Conservation (phyloP, 1,140 invertebrate genomes). For the Batillaria attramentaria region DNA sequence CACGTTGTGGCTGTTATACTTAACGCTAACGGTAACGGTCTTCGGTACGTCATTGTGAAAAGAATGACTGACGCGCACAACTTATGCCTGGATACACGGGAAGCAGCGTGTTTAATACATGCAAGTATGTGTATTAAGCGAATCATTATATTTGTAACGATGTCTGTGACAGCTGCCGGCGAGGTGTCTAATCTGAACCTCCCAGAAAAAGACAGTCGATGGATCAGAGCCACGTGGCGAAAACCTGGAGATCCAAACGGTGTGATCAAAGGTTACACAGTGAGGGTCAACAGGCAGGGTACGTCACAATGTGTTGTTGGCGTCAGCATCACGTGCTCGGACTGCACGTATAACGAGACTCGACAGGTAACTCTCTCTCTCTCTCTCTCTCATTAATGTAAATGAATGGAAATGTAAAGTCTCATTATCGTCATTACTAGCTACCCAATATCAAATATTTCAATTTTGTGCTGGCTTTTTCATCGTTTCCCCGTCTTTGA, state of each 20-base stretch:
- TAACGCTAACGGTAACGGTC: too few species aligned
- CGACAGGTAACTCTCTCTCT: too few species aligned
- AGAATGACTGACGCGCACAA: too few species aligned
- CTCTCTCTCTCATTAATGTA: not conserved
- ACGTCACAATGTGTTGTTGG: not conserved
- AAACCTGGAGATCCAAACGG: constrained; percentile 2
- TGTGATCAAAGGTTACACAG: not conserved
- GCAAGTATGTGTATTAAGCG: too few species aligned
- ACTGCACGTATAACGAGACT: not conserved
- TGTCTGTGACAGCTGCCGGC: not conserved
- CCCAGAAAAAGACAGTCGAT: not conserved
- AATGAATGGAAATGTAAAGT: not conserved
- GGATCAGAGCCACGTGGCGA: not conserved
- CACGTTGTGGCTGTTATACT: too few species aligned
- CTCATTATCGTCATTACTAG: too few species aligned
- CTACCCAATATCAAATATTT: too few species aligned
- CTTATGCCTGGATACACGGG: too few species aligned
- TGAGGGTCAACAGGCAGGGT: not conserved
- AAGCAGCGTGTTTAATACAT: too few species aligned
- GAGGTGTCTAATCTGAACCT: not conserved
- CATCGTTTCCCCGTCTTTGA: not conserved
- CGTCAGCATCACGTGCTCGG: not conserved
- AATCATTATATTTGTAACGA: too few species aligned
- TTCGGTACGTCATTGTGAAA: too few species aligned
- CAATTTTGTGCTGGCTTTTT: not conserved